Conservation (phyloP, 2,113 vertebrate genomes). For the Thryonomys swinderianus region DNA sequence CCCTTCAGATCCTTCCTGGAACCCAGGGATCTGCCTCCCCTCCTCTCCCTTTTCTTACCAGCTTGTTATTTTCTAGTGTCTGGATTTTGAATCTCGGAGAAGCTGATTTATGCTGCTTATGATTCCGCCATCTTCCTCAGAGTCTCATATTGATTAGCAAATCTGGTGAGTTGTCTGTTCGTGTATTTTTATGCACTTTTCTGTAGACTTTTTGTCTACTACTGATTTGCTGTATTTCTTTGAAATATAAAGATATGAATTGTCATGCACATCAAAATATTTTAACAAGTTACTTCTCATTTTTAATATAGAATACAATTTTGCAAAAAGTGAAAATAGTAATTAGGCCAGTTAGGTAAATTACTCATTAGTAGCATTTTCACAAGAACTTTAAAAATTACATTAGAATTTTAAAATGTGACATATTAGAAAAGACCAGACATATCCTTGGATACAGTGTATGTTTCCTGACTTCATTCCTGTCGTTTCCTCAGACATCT, state of each 20-base stretch:
- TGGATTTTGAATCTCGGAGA: no score
- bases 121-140: no score
- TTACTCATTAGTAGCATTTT: neutral
- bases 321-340: neutral
- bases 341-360: neutral
- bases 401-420: neutral
- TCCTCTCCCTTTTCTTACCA: no score
- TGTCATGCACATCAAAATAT: neutral
- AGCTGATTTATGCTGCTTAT: no score
- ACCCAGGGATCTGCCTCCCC: no score
- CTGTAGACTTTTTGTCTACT: neutral
- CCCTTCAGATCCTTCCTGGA: no score
- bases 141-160: no score
- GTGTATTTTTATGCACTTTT: neutral
- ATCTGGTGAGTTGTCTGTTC: neutral
- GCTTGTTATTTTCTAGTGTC: no score
- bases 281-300: conserved; percentile 18
- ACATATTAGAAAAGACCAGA: neutral
- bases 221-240: neutral
- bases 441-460: neutral
- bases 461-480: neutral
- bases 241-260: neutral
- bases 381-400: conserved; percentile 2
- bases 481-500: neutral
- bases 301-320: neutral